Conservation (phyloP, 1,140 invertebrate genomes). For the Chlorops oryzae region DNA sequence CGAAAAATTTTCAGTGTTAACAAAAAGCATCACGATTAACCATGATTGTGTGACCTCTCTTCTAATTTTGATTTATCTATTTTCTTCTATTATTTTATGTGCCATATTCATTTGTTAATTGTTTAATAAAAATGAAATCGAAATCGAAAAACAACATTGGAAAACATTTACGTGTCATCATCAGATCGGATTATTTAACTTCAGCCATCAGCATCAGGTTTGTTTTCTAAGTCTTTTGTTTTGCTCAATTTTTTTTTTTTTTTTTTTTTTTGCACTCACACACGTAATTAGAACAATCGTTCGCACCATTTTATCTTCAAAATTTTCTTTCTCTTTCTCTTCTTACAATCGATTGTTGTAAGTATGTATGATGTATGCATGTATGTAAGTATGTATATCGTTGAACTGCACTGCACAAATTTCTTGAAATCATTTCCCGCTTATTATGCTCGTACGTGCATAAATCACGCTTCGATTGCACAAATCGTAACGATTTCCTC, state of each 20-base stretch:
- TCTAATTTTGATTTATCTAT: too few species aligned
- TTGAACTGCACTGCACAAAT: too few species aligned
- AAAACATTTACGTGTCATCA: conserved; percentile 23
- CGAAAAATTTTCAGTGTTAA: too few species aligned
- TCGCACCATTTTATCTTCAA: conserved; percentile 18
- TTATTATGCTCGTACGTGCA: too few species aligned
- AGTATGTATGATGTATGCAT: conserved; percentile 9
- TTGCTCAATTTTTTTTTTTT: background rate
- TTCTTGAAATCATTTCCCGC: too few species aligned
- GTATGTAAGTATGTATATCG: too few species aligned
- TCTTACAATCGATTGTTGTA: conserved; percentile 15
- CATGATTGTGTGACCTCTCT: too few species aligned
- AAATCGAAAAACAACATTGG: conserved; percentile 23
- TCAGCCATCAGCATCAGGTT: conserved; percentile 48
- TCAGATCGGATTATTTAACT: conserved; percentile 47
- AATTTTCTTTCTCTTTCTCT: background rate
- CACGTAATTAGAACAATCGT: conserved; percentile 12
- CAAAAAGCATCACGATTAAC: too few species aligned
- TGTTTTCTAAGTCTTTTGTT: conserved; percentile 47
- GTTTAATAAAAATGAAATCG: conserved; percentile 14
- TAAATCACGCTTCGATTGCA: too few species aligned
- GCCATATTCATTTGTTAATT: too few species aligned
- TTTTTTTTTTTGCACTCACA: conserved; percentile 19
- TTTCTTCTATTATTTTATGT: too few species aligned
- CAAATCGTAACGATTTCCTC: too few species aligned